phyloP scores from a whole-genome alignment of 2,888 invertebrate species.

The Mystacides longicornis region DNA sequence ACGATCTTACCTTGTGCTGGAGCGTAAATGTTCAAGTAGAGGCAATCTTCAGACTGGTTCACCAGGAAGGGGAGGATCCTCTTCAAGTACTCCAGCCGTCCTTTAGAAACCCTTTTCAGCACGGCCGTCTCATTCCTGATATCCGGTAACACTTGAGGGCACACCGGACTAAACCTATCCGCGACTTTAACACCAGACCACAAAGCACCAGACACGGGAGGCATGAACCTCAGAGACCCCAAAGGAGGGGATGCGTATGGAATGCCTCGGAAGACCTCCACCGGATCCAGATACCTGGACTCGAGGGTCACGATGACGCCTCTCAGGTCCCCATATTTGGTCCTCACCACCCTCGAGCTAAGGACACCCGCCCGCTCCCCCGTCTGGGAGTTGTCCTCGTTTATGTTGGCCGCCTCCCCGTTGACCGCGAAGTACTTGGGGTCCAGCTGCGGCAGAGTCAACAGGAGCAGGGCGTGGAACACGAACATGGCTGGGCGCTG shows the following conservation, averaged over 20 bases:
- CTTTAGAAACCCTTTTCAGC: conserved; percentile 78
- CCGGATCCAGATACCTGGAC: conserved; percentile 73
- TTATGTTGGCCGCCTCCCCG: conserved; percentile 41
- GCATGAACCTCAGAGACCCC: conserved; percentile 89
- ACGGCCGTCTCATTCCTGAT: conserved; percentile 78
- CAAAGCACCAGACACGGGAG: conserved; percentile 86
- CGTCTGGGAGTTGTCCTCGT: conserved; percentile 43
- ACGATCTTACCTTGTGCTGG: conserved; percentile 84
- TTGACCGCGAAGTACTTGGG: conserved; percentile 36
- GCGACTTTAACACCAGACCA: conserved; percentile 87
- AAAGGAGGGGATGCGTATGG: conserved; percentile 92
- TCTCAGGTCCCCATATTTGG: conserved; percentile 81
- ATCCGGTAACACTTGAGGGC: conserved; percentile 86
- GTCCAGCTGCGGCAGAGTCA: conserved; percentile 44
- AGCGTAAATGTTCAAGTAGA: conserved; percentile 94
- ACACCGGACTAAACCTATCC: conserved; percentile 82
- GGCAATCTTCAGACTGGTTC: conserved; percentile 94
- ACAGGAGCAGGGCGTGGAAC: conserved; percentile 32
- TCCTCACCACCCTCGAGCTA: conserved; percentile 77
- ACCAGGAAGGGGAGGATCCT: conserved; percentile 79
- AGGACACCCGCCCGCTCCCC: conserved; percentile 45
- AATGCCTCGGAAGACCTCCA: conserved; percentile 88
- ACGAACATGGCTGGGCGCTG: conserved; percentile 16
- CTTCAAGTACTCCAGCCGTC: conserved; percentile 80
- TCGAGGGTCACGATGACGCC: conserved; percentile 80